Base-by-base conservation (phyloP, 2,888 invertebrate genomes). In the Heliothis peltigera region DNA sequence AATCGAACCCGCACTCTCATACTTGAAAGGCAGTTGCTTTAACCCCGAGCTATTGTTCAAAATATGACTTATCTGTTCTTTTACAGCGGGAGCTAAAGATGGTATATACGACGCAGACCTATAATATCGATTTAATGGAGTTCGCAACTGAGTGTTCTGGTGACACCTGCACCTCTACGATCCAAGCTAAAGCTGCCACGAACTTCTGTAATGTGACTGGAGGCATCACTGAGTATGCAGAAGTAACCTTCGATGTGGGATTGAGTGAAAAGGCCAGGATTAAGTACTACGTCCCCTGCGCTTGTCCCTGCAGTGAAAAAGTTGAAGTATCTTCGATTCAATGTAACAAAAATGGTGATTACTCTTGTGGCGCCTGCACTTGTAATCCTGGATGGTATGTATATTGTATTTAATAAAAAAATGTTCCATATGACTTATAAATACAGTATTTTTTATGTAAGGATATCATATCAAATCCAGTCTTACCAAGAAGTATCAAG, bases 321-420 rank as follows among this genome's bases (percentile, higher is more conserved):
- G 81, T 89, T 59, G 90, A 92, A 51, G 73, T 57, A 1, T 88
- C 91, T 25, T 95, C 96, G 0, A 43, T 73, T 0, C 75, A 83
- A 8, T 96, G 96, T 80, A 85, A 82, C 28, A 65, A 74, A 0
- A 87, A 91, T 59, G 97, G 97, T 0, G 95, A 95, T 35, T 94
- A 91, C 39, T 89, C 95, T 43, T 97, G 96, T 82, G 97, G 97
- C 0, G 91, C 95, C 10, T 97, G 97, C 86, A 86, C 88, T 0
- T 97, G 97, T 79, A 17, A 81, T 25, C 1, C 49, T n/a, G 74
- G 55, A 70, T 82, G 84, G 83, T 83, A 65, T 70, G 83, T 70
- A 32, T 32, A 12, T 32, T 12, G 32, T 12, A 8, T 15, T 22
- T 54, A 10, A 12, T 15, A 4, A n/a, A n/a, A 25, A 19, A 56